Evolutionary conservation across 2,797 vertebrate genomes (phyloP), one percentile per base, ranked within the genome.

Genomic region (Peromyscus attwateri): DNA sequence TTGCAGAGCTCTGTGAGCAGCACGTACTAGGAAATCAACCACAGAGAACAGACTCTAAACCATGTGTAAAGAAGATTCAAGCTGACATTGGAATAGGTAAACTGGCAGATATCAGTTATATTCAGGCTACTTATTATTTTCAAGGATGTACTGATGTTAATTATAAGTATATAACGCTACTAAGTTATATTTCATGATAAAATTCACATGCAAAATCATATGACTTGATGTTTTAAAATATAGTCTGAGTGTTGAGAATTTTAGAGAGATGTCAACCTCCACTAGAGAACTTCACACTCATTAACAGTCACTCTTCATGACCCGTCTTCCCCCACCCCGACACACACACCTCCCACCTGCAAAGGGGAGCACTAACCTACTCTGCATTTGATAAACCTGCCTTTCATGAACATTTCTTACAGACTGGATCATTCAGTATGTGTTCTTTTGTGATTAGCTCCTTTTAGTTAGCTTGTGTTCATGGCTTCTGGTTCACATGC

Each of bases 141-240:
- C 0, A 34, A 23, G 57, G n/a, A 60, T 60, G 49, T n/a, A 3
- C 62, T 46, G 37, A 76, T 23, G 16, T 64, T 34, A 64, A 77
- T 62, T 77, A 13, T 77, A 49, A 95, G 91, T 64, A 88, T 10
- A 40, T 2, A 73, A 57, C 23, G 82, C 88, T 92, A 66, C 29
- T 73, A 55, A 87, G 40, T 55, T 73, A 76, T 57, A 80, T 81
- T 73, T 76, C 70, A 70, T 17, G 68, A 92, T 79, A 8, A 76
- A 70, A 93, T 89, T 89, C 7, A 73, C 9, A 13, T 34, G 77
- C 46, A 79, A 25, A 94, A 76, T 6, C 34, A 19, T 55, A 40
- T 7, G 52, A 60, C 83, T 73, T 81, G 81, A 93, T 62, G 29
- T 16, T 49, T 96, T 96, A 75, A 88, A 60, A 75, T 88, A 31